Evolutionary conservation across 2,113 vertebrate genomes (phyloP), one percentile per base, ranked within the genome.

Genomic region (Chaetops frenatus): DNA sequence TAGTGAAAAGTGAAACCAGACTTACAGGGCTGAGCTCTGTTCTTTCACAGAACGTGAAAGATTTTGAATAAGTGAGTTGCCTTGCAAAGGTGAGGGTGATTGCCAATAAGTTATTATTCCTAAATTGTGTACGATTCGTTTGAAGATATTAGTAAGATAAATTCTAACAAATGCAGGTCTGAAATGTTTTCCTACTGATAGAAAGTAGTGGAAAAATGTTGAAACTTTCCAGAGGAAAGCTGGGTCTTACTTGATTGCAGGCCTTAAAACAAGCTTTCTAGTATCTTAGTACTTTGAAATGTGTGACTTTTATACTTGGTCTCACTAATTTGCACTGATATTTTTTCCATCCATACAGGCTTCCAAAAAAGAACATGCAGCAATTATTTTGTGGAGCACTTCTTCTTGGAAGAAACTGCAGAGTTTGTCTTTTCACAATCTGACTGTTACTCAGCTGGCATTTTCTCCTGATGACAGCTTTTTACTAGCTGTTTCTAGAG

Each of bases 381-480:
- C 98, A 28, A 97, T 99, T 96, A 98, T 99, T 95, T 98, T 99
- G 96, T 99, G 99, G 99, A 99, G 98, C 58, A 97, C 98, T 33
- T 5, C 94, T 19, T 98, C 98, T 40, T 99, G 99, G 99, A 99
- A 98, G 70, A 99, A 98, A 96, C 94, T 99, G 74, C 99, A 99
- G 98, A 96, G 93, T 83, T 98, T 99, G 93, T 85, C 98, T 23
- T 99, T 98, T 96, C 99, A 99, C 98, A 98, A 97, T 95, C 98
- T 99, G 96, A 99, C 99, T 28, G 98, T 99, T 95, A 99, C 99
- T 38, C 99, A 99, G 97, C 98, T 99, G 98, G 98, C 98, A 51
- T 99, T 99, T 98, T 99, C 99, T 70, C 99, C 99, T 9, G 96
- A 99, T 40, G 97, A 98, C 66, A 98, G 90, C 54, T 97, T 99